phyloP scores from a whole-genome alignment of 2,888 invertebrate species.

The Thecophora atra region DNA sequence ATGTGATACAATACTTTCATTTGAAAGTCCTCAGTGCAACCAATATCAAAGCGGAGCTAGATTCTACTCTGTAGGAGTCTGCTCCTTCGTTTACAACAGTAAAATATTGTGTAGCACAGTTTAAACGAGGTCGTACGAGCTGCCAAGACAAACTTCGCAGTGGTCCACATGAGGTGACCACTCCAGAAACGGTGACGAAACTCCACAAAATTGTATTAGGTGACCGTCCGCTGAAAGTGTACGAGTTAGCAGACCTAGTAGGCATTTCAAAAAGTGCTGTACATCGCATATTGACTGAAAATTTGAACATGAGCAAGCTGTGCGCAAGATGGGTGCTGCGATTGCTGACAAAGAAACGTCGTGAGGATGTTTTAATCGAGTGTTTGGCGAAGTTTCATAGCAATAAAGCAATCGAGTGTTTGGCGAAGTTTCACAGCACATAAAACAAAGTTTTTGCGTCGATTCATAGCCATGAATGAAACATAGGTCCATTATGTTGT shows the following conservation, averaged over 20 bases:
- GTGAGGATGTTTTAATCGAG: constrained; percentile 26
- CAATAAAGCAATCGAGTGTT: constrained; percentile 12
- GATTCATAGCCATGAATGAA: no score
- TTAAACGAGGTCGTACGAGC: constrained; percentile 38
- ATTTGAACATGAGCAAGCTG: constrained; percentile 39
- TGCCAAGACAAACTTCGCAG: constrained; percentile 40
- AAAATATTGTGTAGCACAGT: constrained; percentile 43
- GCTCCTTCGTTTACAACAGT: constrained; percentile 42
- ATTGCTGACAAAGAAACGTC: constrained; percentile 37
- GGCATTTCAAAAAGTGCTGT: constrained; percentile 19
- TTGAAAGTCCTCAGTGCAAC: constrained; percentile 30
- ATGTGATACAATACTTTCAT: constrained; percentile 36
- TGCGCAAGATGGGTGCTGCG: constrained; percentile 37
- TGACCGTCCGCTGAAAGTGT: constrained; percentile 23
- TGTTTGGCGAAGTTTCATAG: constrained; percentile 1
- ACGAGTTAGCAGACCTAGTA: constrained; percentile 14
- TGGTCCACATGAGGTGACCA: constrained; percentile 40
- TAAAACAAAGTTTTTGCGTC: no score
- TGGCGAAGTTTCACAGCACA: constrained; percentile 12
- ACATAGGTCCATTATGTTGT: constrained; percentile 32
- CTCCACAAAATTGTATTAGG: no score
- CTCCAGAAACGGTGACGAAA: constrained; percentile 34
- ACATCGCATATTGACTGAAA: constrained; percentile 16
- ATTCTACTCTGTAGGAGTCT: constrained; percentile 30
- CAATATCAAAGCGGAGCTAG: constrained; percentile 36